Conservation (phyloP, 2,888 invertebrate genomes). For the Fragum fragum region DNA sequence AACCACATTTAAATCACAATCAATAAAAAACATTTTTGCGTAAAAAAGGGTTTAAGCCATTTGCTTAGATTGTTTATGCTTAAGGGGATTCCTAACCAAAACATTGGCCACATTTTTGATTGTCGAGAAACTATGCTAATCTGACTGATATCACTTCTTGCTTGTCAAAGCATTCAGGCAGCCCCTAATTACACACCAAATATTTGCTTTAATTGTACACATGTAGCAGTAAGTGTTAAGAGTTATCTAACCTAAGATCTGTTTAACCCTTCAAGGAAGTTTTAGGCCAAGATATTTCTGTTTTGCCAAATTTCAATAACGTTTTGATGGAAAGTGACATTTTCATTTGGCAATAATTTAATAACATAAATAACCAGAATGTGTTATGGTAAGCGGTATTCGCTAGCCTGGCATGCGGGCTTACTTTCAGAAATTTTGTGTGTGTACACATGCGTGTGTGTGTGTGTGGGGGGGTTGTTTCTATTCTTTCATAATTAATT, state of each 20-base stretch:
- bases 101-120: slow-evolving; percentile 5
- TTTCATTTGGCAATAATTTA: too few relatives aligned
- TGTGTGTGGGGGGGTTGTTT: too few relatives aligned
- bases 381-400: too few relatives aligned
- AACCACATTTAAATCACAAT: too few relatives aligned
- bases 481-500: too few relatives aligned
- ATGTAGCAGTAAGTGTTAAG: background rate
- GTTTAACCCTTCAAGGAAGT: background rate
- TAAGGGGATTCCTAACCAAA: background rate
- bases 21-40: too few relatives aligned
- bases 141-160: slow-evolving; percentile 7
- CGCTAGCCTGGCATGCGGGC: too few relatives aligned
- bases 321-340: too few relatives aligned
- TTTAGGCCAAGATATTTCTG: background rate
- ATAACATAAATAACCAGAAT: too few relatives aligned
- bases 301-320: too few relatives aligned
- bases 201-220: slow-evolving; percentile 21
- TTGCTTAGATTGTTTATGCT: slow-evolving; percentile 2
- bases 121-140: slow-evolving; percentile 15
- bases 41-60: slow-evolving; percentile 1
- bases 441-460: too few relatives aligned
- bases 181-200: slow-evolving; percentile 18
- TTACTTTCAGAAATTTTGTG: too few relatives aligned
- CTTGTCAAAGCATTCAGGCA: background rate
- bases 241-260: background rate